A percentile compares a stretch with the other conserved stretches of the same genome.
Conservation (phyloP, 2,888 invertebrate genomes). For the Latrodectus elegans region DNA sequence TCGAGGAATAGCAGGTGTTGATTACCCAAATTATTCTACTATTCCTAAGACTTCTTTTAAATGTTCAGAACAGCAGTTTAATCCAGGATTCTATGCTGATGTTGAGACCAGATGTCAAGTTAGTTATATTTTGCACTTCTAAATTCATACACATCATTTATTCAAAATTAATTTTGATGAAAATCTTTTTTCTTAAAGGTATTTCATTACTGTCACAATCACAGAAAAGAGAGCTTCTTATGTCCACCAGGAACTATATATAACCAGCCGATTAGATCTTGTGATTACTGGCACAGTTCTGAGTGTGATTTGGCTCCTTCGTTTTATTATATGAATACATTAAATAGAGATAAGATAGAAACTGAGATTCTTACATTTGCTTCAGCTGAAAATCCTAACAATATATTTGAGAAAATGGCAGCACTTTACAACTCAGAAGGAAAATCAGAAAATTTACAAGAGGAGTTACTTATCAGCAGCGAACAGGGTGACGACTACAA, state of each 20-base stretch:
- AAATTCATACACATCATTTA: not conserved
- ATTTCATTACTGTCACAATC: conserved; percentile 43
- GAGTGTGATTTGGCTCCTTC: conserved; percentile 23
- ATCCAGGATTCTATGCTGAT: conserved; percentile 56
- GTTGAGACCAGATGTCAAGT: conserved; percentile 54
- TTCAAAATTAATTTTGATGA: not conserved
- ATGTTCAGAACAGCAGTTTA: conserved; percentile 36
- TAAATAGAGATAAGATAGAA: not conserved
- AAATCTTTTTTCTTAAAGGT: conserved; percentile 30
- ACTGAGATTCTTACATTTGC: not conserved
- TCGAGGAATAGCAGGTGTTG: conserved; percentile 38
- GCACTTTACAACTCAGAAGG: conserved; percentile 16
- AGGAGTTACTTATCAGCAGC: too few species aligned
- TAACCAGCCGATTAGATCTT: conserved; percentile 63
- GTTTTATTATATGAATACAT: conserved; percentile 9
- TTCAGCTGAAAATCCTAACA: not conserved
- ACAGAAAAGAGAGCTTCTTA: conserved; percentile 60
- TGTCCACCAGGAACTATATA: conserved; percentile 69
- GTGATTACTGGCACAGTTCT: conserved; percentile 68
- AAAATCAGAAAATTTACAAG: not conserved
- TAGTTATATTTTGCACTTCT: not conserved
- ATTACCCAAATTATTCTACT: conserved; percentile 39
- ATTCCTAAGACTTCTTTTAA: conserved; percentile 52
- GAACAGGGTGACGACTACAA: too few species aligned
- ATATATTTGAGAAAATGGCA: conserved; percentile 37